Base-by-base conservation (phyloP, 2,888 invertebrate genomes). In the Marasmarcha lunaedactyla region DNA sequence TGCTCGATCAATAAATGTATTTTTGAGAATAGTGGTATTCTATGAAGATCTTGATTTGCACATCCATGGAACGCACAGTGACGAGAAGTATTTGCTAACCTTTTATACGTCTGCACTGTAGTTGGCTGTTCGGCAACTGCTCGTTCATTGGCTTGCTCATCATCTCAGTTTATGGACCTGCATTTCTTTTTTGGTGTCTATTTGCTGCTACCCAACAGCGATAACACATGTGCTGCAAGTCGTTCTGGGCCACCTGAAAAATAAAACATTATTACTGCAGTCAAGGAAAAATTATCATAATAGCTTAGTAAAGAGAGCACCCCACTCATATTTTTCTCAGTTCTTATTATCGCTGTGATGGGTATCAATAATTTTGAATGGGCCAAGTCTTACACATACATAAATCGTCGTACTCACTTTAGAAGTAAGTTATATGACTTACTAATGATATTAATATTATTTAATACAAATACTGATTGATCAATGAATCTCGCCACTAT, bases 131-230 rank as follows among this genome's bases (percentile, higher is more conserved):
- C 20, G 20, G 20, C 20, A 5, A 20, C 20, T 20, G 3, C 20
- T 20, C 7, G 20, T 20, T 20, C 20, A 20, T 20, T 35, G n/a
- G 4, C 20, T 20, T 20, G 20, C 20, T 20, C 20, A 20, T 20
- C 20, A 5, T 3, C 20, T 20, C 20, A 7, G 3, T 20, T 20
- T 20, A 5, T 20, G 3, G 20, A 20, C 20, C 20, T 3, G 3
- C 36, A 33, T 37, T 7, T 35, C 41, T 41, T n/a, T 14, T 34
- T 34, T 41, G 20, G 15, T 34, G 37, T 15, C 41, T 34, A 41
- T 34, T 41, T 9, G 37, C 41, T 35, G 26, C 41, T 12, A 41
- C 37, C 41, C 41, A 41, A 37, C 41, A 41, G 20, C 41, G 37
- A 37, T 41, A 37, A 34, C 37, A 37, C 37, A 41, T 35, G 34